Base-by-base conservation (phyloP, 2,113 vertebrate species). In the Blennius ocellaris region DNA sequence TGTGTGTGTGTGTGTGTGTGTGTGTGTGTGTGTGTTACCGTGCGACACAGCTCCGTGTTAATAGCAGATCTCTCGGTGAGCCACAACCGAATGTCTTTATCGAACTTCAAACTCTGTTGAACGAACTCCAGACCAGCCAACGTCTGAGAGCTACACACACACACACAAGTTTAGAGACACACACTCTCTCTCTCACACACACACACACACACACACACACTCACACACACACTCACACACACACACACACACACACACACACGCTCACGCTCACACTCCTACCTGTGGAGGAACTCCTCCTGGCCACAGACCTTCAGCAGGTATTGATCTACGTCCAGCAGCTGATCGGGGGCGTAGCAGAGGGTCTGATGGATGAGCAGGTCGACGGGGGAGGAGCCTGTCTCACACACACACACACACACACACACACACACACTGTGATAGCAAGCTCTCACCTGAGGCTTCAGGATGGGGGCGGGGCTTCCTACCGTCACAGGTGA, bases 341-440 rank as follows among this genome's bases (percentile, higher is more conserved):
- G 58, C 14, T 89, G 91, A 76, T 99, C 96, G 5, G 96, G 95
- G 9, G 96, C 95, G 59, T 97, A 99, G 76, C 97, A 98, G 73
- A 99, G 90, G 0, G 97, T 97, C 93, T 99, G 98, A 73, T 97
- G 95, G 87, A 99, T 97, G 41, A 99, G 94, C 85, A 99, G 90
- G 84, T 98, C 96, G 30, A 98, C 95, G 0, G 96, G 96, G 76
- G 97, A 98, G 3, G 96, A 97, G 38, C 96, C 97, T 99, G 12
- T 6, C n/a, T 61, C 36, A 69, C 11, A 40, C 11, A 14, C 3
- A 47, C 44, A 11, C 14, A 30, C 21, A 30, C 21, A 30, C 21
- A 4, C 21, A 30, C 21, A 30, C 21, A 30, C 21, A 30, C 21
- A 30, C 21, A 30, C 21, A 30, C 21, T 2, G 21, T 30, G 21